Evolutionary conservation across 2,888 invertebrate genomes (phyloP).

Genomic region (Cabera pusaria): DNA sequence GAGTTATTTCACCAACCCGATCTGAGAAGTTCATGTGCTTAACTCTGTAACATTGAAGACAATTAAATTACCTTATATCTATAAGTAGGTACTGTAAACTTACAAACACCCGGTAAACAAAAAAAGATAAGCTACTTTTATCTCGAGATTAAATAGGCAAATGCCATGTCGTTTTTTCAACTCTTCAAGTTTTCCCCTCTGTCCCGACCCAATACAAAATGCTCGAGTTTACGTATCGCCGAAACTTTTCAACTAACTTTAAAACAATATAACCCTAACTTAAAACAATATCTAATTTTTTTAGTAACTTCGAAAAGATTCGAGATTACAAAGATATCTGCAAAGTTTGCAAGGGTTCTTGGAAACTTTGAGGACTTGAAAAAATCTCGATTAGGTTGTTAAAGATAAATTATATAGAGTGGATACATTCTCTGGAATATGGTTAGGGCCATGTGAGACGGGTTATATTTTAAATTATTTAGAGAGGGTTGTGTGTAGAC

Average conservation of each 20-base stretch:
- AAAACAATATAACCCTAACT: slow-evolving; percentile 35
- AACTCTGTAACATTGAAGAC: too few relatives aligned
- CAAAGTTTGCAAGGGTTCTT: slow-evolving; percentile 11
- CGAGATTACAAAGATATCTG: slow-evolving; percentile 22
- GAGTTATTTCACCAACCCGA: too few relatives aligned
- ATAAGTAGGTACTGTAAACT: too few relatives aligned
- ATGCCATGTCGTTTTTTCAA: slow-evolving; percentile 26
- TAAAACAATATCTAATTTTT: slow-evolving; percentile 31
- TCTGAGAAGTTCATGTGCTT: too few relatives aligned
- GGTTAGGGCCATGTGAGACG: too few relatives aligned
- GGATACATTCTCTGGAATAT: neutral
- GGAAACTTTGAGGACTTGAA: slow-evolving; percentile 5
- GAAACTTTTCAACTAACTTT: slow-evolving; percentile 30
- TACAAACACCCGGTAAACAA: too few relatives aligned
- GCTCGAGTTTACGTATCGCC: slow-evolving; percentile 26
- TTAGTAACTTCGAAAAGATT: slow-evolving; percentile 23
- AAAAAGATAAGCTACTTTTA: too few relatives aligned
- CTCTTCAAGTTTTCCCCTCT: slow-evolving; percentile 23
- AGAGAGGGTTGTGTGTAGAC: too few relatives aligned
- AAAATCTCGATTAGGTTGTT: slow-evolving; percentile 11
- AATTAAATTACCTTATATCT: too few relatives aligned
- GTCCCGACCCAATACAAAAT: slow-evolving; percentile 26
- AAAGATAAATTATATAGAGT: neutral
- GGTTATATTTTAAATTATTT: too few relatives aligned
- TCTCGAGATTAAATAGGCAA: slow-evolving; percentile 16